Evolutionary conservation across 2,797 vertebrate species (phyloP).

Genomic region (Huso huso): DNA sequence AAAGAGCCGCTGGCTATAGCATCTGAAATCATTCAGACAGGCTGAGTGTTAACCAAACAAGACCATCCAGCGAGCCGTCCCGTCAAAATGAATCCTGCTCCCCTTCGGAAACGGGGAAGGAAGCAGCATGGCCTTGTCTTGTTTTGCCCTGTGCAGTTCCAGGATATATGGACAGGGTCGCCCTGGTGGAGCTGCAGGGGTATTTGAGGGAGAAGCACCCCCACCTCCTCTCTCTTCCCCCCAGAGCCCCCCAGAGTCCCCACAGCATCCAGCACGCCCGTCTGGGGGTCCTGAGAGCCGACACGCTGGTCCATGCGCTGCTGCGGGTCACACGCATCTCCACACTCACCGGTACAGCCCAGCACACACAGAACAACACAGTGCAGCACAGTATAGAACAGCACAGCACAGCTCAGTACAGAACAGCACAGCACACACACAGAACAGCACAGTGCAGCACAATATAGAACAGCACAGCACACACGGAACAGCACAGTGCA

Average conservation of each 20-base stretch:
- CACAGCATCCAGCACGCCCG: constrained; percentile 51
- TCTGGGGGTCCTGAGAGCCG: constrained; percentile 59
- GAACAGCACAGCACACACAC: no score
- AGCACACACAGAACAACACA: no score
- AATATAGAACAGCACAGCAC: neutral
- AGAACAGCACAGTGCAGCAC: no score
- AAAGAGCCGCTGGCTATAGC: no score
- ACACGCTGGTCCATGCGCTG: constrained; percentile 66
- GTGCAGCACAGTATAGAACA: no score
- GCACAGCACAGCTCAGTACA: no score
- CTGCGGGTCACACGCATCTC: constrained; percentile 59
- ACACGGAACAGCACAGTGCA: no score
- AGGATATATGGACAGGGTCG: constrained; percentile 26
- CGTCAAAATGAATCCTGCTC: neutral
- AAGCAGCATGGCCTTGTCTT: neutral
- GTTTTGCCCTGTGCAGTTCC: constrained; percentile 31
- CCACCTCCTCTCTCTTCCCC: constrained; percentile 58
- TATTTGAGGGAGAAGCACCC: constrained; percentile 48
- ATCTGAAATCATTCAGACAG: neutral
- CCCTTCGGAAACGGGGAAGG: neutral
- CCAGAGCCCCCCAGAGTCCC: constrained; percentile 50
- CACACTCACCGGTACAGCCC: constrained; percentile 59
- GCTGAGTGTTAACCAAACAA: neutral
- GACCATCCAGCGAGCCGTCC: no score
- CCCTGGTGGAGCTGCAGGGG: constrained; percentile 36